These are phyloP conservation scores for Fulmarus glacialis DNA, from an alignment of 2,113 vertebrate genomes.

Conservation along the genomic window DNA sequence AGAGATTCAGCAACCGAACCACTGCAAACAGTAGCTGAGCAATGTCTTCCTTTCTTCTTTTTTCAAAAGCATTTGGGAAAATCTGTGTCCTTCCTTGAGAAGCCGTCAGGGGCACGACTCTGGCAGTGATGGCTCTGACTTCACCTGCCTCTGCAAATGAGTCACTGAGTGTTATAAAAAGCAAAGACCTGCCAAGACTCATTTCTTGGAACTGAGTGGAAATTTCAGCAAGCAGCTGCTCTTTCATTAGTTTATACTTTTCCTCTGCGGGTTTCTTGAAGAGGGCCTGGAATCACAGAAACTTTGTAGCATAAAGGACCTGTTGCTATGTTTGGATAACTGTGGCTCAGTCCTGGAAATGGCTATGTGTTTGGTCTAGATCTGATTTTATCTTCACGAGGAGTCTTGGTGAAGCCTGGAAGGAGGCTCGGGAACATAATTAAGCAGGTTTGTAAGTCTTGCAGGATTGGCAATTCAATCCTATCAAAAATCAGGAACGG, in stretches of 20 bases:
- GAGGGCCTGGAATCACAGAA: neutral
- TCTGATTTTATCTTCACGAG: neutral
- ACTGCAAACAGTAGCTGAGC: neutral
- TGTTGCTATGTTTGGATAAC: neutral
- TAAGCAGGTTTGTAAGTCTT: neutral
- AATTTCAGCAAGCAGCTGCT: slow-evolving; percentile 21
- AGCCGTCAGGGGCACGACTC: neutral
- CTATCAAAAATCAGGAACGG: neutral
- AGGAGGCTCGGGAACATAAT: neutral
- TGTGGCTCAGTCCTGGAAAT: neutral
- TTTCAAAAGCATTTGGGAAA: neutral
- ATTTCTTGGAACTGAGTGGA: slow-evolving; percentile 18
- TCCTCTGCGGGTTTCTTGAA: neutral
- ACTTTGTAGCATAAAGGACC: neutral
- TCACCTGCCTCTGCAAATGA: slow-evolving; percentile 36
- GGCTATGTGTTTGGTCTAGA: neutral
- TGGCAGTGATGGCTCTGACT: slow-evolving; percentile 6
- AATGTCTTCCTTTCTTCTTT: neutral
- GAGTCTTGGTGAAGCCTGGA: neutral
- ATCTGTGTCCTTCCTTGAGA: neutral
- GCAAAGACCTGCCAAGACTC: slow-evolving; percentile 7
- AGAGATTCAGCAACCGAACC: neutral
- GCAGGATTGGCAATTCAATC: neutral
- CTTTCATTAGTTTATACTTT: neutral
- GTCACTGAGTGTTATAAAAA: slow-evolving; percentile 26